A percentile compares a stretch with the other conserved stretches of the same genome.
Conservation (phyloP, 2,113 vertebrate species). For the Pseudorhombus dupliciocellatus region DNA sequence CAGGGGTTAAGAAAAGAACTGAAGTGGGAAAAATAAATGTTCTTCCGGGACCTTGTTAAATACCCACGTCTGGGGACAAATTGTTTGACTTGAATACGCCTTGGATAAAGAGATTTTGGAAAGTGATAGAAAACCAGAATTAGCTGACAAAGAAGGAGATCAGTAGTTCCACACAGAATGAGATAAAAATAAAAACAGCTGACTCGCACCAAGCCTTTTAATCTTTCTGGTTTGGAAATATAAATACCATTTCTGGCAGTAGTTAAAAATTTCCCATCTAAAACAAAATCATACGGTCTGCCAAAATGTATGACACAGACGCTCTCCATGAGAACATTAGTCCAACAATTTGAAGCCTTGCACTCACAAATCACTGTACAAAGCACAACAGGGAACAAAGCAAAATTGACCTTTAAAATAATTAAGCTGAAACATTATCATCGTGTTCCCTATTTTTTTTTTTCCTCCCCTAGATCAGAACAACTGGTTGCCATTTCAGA, state of each 20-base stretch:
- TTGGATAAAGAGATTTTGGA: conserved; percentile 40
- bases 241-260: conserved; percentile 59
- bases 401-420: conserved; percentile 78
- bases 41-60: conserved; percentile 36
- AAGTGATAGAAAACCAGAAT: conserved; percentile 46
- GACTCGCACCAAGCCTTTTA: conserved; percentile 53
- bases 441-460: conserved; percentile 58
- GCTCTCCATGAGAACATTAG: conserved; percentile 63
- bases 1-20: conserved; percentile 41
- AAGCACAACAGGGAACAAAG: conserved; percentile 73
- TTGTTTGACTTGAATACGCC: conserved; percentile 43
- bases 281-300: conserved; percentile 62
- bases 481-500: conserved; percentile 82
- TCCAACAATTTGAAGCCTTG: conserved; percentile 69
- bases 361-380: conserved; percentile 70
- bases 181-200: conserved; percentile 65
- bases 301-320: conserved; percentile 65
- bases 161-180: conserved; percentile 33
- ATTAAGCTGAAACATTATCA: conserved; percentile 79
- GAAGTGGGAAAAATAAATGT: conserved; percentile 11
- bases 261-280: conserved; percentile 56
- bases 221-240: conserved; percentile 56
- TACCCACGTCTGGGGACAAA: conserved; percentile 32
- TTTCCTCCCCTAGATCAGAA: conserved; percentile 71
- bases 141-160: conserved; percentile 52